Evolutionary conservation across 2,113 vertebrate genomes (phyloP).

Genomic region (Sebastes fasciatus): DNA sequence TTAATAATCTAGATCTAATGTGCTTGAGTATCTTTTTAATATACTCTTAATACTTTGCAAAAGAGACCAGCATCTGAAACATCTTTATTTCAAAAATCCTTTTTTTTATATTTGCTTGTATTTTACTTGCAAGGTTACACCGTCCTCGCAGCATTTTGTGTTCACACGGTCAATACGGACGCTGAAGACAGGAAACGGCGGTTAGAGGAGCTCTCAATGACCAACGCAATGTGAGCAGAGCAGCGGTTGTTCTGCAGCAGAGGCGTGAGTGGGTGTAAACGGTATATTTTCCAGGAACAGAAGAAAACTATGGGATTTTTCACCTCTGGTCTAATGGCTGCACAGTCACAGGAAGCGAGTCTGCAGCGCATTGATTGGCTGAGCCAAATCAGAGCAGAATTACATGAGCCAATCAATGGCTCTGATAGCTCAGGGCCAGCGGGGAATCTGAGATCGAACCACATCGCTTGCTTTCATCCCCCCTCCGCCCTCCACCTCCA

Average conservation of each 20-base stretch:
- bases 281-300: conserved; percentile 31
- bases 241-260: neutral
- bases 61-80: neutral
- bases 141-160: conserved; percentile 19
- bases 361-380: conserved; percentile 79
- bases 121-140: conserved; percentile 20
- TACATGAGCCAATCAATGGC: conserved; percentile 81
- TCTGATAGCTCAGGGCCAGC: conserved; percentile 73
- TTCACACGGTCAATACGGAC: neutral
- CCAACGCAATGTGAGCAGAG: neutral
- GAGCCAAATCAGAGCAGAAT: conserved; percentile 79
- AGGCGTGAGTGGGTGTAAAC: neutral
- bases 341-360: conserved; percentile 71
- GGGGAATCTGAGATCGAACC: conserved; percentile 71
- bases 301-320: conserved; percentile 52
- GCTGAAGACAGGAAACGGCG: conserved; percentile 1
- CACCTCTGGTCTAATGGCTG: conserved; percentile 65
- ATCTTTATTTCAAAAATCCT: neutral
- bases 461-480: conserved; percentile 49
- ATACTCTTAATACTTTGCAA: neutral
- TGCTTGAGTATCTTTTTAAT: neutral
- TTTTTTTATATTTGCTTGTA: neutral
- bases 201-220: neutral
- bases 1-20: neutral
- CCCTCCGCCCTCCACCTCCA: too few relatives aligned